A percentile compares a stretch with the other conserved stretches of the same genome.
phyloP scores from a whole-genome alignment of 2,113 vertebrate species.

The Butorides virescens region DNA sequence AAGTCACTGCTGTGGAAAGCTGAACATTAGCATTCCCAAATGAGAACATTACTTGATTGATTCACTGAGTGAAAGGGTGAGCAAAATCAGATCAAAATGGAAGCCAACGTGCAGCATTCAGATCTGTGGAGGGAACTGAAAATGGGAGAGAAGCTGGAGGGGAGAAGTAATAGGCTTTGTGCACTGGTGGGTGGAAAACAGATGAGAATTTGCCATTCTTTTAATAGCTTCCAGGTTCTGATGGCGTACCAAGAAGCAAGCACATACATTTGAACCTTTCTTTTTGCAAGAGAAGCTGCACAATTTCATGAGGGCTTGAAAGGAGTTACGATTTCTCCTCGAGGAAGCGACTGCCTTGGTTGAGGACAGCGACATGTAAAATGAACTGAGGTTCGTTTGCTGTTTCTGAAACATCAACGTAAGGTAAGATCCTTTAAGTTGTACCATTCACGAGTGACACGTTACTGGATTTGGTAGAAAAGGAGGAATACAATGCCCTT shows the following conservation, averaged over 20 bases:
- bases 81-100: constrained; percentile 43
- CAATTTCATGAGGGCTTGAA: not conserved
- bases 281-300: not conserved
- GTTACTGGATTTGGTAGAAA: not conserved
- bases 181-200: not conserved
- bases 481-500: not conserved
- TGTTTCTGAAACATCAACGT: not conserved
- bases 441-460: not conserved
- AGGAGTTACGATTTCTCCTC: not conserved
- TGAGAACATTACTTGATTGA: constrained; percentile 37
- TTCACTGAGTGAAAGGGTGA: constrained; percentile 7
- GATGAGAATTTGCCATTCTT: not conserved
- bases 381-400: not conserved
- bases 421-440: not conserved
- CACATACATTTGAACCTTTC: accelerated
- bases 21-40: constrained; percentile 58
- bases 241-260: not conserved
- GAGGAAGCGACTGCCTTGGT: accelerated
- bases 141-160: not conserved
- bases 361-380: not conserved
- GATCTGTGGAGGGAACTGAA: not conserved
- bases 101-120: not conserved
- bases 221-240: not conserved
- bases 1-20: constrained; percentile 31
- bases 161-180: not conserved